A percentile compares a stretch with the other conserved stretches of the same genome.
Evolutionary conservation across 2,797 vertebrate species (phyloP).

Genomic region (Sitta carolinensis): DNA sequence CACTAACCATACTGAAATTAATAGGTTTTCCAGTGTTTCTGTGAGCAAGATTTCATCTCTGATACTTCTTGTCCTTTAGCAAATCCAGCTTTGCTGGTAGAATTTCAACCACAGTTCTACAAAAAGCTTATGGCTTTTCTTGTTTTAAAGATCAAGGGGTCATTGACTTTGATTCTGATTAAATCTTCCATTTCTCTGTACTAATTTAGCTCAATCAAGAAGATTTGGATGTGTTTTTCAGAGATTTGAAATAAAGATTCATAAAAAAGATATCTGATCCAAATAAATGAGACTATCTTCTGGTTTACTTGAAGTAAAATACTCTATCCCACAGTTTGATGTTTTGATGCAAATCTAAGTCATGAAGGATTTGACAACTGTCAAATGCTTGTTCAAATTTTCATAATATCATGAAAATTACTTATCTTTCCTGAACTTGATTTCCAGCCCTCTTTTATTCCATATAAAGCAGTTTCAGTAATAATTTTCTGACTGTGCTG

Average conservation of each 20-base stretch:
- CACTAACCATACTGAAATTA: background rate
- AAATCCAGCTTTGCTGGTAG: background rate
- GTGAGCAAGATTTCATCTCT: background rate
- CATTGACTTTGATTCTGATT: background rate
- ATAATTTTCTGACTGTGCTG: background rate
- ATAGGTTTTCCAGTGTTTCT: background rate
- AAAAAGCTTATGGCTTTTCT: background rate
- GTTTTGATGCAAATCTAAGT: background rate
- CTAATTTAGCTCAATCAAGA: background rate
- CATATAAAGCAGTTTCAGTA: background rate
- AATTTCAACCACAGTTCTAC: background rate
- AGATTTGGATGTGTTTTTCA: background rate
- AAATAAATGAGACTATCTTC: background rate
- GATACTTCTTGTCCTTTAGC: background rate
- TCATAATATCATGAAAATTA: background rate
- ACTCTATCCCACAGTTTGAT: background rate
- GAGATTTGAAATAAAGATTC: background rate
- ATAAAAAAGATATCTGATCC: background rate
- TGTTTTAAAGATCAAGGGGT: background rate
- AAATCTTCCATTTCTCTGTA: background rate
- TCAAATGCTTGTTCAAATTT: background rate
- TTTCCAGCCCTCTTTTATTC: background rate
- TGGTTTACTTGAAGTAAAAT: background rate
- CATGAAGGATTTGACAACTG: background rate
- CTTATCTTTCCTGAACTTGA: background rate